phyloP scores from a whole-genome alignment of 2,113 vertebrate genomes.

The Notothenia coriiceps region DNA sequence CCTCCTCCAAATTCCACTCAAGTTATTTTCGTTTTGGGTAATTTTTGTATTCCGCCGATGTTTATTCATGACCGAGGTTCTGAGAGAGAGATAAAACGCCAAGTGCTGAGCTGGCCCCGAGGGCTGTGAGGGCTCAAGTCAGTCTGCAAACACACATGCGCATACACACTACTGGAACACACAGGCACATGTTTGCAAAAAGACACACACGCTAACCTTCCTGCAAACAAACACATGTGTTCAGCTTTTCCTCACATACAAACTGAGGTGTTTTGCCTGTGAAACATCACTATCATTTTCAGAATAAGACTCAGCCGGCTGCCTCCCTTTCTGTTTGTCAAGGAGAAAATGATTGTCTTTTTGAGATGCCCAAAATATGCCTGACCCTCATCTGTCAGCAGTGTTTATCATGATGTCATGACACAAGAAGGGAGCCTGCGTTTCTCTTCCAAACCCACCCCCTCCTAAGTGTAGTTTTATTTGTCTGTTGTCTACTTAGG shows the following conservation, averaged over 20 bases:
- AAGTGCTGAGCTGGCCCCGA: slow-evolving; percentile 72
- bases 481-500: slow-evolving; percentile 26
- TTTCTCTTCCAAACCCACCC: slow-evolving; percentile 13
- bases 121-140: slow-evolving; percentile 64
- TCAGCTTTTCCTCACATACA: slow-evolving; percentile 14
- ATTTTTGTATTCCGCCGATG: slow-evolving; percentile 58
- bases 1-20: slow-evolving; percentile 61
- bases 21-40: slow-evolving; percentile 68
- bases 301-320: slow-evolving; percentile 5
- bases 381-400: slow-evolving; percentile 73
- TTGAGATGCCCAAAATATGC: slow-evolving; percentile 56
- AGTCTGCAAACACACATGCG: slow-evolving; percentile 13
- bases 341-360: slow-evolving; percentile 9
- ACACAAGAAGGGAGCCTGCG: slow-evolving; percentile 29
- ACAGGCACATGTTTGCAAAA: slow-evolving; percentile 13
- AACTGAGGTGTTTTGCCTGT: slow-evolving; percentile 13
- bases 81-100: slow-evolving; percentile 71
- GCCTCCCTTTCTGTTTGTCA: slow-evolving; percentile 35
- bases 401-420: slow-evolving; percentile 59
- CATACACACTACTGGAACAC: slow-evolving; percentile 1
- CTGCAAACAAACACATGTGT: neutral
- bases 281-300: slow-evolving; percentile 2
- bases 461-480: slow-evolving; percentile 7
- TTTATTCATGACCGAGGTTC: slow-evolving; percentile 77
- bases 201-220: neutral